Evolutionary conservation across 2,797 vertebrate genomes (phyloP).

Genomic region (Hybognathus amarus): DNA sequence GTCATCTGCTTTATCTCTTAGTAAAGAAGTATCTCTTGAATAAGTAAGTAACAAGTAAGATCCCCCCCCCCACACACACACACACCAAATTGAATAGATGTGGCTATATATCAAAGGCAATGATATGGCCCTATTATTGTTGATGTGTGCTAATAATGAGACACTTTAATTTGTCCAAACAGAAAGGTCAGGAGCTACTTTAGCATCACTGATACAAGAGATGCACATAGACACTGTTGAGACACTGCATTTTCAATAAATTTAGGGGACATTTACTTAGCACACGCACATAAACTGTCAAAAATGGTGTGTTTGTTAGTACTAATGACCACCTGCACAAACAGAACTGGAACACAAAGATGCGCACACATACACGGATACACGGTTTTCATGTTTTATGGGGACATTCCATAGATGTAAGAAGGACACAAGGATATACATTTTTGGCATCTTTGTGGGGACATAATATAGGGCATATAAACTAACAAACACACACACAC

Average conservation of each 20-base stretch:
- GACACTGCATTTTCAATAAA: not conserved
- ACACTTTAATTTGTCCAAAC: constrained; percentile 20
- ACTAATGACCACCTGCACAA: constrained; percentile 37
- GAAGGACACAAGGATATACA: too few relatives aligned
- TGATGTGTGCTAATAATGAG: constrained; percentile 51
- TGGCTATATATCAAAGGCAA: constrained; percentile 62
- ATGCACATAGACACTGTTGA: constrained; percentile 12
- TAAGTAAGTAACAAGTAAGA: constrained; percentile 54
- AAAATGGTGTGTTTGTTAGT: constrained; percentile 29
- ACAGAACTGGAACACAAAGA: not conserved
- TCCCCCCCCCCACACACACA: too few relatives aligned
- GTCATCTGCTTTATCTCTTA: constrained; percentile 68
- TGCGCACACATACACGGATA: not conserved
- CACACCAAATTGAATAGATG: constrained; percentile 61
- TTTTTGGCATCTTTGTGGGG: too few relatives aligned
- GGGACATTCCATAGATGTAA: too few relatives aligned
- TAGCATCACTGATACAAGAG: constrained; percentile 26
- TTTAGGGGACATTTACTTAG: constrained; percentile 18
- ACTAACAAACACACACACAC: too few relatives aligned
- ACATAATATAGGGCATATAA: too few relatives aligned
- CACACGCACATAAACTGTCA: constrained; percentile 19
- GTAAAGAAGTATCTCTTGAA: constrained; percentile 66
- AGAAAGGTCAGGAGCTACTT: not conserved
- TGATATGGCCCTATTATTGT: constrained; percentile 59
- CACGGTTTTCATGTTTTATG: too few relatives aligned